Evolutionary conservation across 2,888 invertebrate genomes (phyloP), one percentile per base, ranked within the genome.

Genomic region (Dione vanillae): DNA sequence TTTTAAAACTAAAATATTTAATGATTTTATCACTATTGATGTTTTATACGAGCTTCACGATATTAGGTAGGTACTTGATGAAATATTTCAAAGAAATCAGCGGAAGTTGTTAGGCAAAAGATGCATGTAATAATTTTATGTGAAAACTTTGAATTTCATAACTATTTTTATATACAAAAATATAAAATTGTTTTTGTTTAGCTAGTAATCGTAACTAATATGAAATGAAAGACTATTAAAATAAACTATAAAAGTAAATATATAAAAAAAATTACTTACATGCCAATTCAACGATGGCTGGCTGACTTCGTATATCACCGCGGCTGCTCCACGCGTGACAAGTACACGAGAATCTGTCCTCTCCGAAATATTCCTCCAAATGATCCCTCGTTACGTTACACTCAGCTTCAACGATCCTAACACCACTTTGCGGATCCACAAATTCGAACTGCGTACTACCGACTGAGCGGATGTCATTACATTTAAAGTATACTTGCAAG

Each of bases 301-400:
- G 95, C 83, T 97, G 97, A 91, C 98, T 99, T 85, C 96, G 96
- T 79, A 97, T 97, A 79, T 96, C 96, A 14, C 97, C 97, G 71
- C 96, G 95, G 75, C 97, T 96, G 74, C 97, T 97, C 96, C 98
- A 98, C 45, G 99, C 99, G 83, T 96, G 95, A 86, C 99, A 99
- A 80, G 98, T 97, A 91, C 99, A 99, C 81, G 97, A 97, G 88
- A 97, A 98, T 79, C 96, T 95, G 69, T 97, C 97, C 83, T 96
- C 96, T 73, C 97, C 98, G 83, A 97, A 98, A 90, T 97, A 98
- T 85, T 98, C 98, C 83, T 99, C 98, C 78, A 99, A 97, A 85
- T 97, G 96, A 88, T 97, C 96, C 76, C 98, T 95, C 51, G 97
- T 97, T 78, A 98, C 96, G 85, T 98, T 97, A 78, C 97, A 95